Percentiles rank a stretch among this genome's conserved stretches.
phyloP scores from a whole-genome alignment of 2,888 invertebrate genomes.

The Congeria kusceri region DNA sequence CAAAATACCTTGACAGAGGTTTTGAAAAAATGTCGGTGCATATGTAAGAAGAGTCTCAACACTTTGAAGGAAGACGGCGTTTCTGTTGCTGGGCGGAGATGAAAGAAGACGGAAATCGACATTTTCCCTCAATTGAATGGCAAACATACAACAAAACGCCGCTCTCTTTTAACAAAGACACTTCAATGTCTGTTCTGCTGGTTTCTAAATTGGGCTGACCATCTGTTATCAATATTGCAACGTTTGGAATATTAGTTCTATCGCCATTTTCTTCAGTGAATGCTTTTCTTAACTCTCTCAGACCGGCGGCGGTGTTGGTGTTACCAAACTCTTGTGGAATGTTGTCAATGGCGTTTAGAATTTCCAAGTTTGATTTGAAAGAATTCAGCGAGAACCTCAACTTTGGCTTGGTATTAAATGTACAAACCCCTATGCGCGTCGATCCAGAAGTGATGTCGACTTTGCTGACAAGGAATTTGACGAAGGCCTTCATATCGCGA shows the following conservation, averaged over 20 bases:
- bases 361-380: constrained; percentile 41
- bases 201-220: constrained; percentile 63
- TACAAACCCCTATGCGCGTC: constrained; percentile 43
- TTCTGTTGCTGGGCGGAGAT: constrained; percentile 38
- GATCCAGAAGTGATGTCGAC: constrained; percentile 46
- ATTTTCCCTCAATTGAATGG: constrained; percentile 57
- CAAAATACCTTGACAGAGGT: constrained; percentile 47
- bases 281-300: constrained; percentile 44
- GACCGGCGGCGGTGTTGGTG: constrained; percentile 68
- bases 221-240: constrained; percentile 72
- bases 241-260: constrained; percentile 65
- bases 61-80: constrained; percentile 28
- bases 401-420: constrained; percentile 36
- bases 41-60: constrained; percentile 31
- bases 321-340: constrained; percentile 69
- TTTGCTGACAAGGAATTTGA: constrained; percentile 42
- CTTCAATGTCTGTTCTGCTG: constrained; percentile 59
- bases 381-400: constrained; percentile 38
- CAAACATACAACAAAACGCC: constrained; percentile 69
- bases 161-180: constrained; percentile 39
- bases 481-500: constrained; percentile 45
- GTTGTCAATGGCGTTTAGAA: constrained; percentile 73
- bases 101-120: constrained; percentile 46
- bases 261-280: constrained; percentile 57
- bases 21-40: constrained; percentile 27